Conservation (phyloP, 2,113 vertebrate genomes). For the Chaenocephalus aceratus region DNA sequence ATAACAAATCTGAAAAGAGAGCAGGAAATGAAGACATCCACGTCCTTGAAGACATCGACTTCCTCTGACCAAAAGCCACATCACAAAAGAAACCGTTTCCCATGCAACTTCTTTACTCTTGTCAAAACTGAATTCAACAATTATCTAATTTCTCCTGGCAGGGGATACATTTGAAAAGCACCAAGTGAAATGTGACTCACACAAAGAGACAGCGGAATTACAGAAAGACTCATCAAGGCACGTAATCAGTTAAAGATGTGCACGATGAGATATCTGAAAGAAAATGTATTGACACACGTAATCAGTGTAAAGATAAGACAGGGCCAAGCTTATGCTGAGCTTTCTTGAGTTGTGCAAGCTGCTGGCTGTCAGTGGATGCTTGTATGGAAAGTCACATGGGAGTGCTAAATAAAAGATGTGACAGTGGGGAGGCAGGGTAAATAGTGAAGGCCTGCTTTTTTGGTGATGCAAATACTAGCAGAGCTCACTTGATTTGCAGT, state of each 20-base stretch:
- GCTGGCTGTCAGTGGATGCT: conserved; percentile 37
- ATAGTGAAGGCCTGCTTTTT: background rate
- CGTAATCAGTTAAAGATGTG: conserved; percentile 34
- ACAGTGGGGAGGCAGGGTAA: background rate
- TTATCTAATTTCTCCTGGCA: conserved; percentile 35
- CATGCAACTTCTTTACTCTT: conserved; percentile 4
- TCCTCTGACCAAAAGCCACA: conserved; percentile 16
- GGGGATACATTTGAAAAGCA: background rate
- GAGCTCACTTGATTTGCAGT: background rate
- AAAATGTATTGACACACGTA: conserved; percentile 11
- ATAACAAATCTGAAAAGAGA: conserved; percentile 1
- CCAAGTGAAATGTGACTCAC: conserved; percentile 7
- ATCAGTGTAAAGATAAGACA: conserved; percentile 34
- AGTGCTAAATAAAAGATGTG: conserved; percentile 40
- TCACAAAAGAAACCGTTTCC: conserved; percentile 11
- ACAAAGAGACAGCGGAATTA: background rate
- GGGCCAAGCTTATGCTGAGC: conserved; percentile 25
- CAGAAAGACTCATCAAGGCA: conserved; percentile 15
- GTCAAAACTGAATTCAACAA: conserved; percentile 36
- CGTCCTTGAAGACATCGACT: background rate
- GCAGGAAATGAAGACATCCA: background rate
- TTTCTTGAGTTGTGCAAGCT: conserved; percentile 53
- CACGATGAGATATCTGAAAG: conserved; percentile 4
- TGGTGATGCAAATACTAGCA: background rate
- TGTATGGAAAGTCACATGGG: conserved; percentile 42